Base-by-base conservation (phyloP, 2,113 vertebrate species). In the Rhynchopsitta pachyrhyncha region DNA sequence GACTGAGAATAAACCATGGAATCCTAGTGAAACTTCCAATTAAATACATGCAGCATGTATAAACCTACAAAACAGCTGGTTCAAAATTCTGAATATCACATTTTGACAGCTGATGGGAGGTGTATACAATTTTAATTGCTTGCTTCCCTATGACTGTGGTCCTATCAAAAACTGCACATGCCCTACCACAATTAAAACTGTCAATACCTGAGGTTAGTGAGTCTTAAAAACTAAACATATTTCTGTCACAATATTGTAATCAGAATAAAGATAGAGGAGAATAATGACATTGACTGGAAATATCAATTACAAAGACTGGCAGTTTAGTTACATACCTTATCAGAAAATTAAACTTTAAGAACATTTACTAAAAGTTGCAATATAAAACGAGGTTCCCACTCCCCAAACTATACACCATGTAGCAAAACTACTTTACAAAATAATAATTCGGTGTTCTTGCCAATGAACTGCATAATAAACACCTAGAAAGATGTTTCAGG, bases 101-200 rank as follows among this genome's bases (percentile, higher is more conserved):
- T 86, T 92, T 67, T 88, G 68, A 83, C 47, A 68, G 19, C 20
- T 88, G 41, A 85, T 1, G 0, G 1, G 11, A n/a, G 5, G 14
- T 4, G 2, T 10, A 50, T 12, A 35, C 25, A 69, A 55, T 50
- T 92, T 66, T 68, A 79, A 47, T 33, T 82, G 29, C 46, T 59
- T 83, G 63, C 22, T 79, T 66, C 75, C 55, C 41, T 44, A 16
- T 5, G 64, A 49, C 84, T 92, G 93, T 97, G 94, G 96, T 96
- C 95, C 94, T 93, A 63, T 68, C 35, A 70, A 77, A 91, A 82
- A 25, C 68, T 73, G 67, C 17, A 76, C 24, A 49, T 8, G 19
- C 86, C 46, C 86, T 88, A 91, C 7, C 39, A 79, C 18, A 86
- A 76, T 9, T 25, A 52, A 46, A 95, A 79, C 16, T 75, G 53